Evolutionary conservation across 1,140 invertebrate genomes (phyloP).

Genomic region (Drosophila nebulosa): DNA sequence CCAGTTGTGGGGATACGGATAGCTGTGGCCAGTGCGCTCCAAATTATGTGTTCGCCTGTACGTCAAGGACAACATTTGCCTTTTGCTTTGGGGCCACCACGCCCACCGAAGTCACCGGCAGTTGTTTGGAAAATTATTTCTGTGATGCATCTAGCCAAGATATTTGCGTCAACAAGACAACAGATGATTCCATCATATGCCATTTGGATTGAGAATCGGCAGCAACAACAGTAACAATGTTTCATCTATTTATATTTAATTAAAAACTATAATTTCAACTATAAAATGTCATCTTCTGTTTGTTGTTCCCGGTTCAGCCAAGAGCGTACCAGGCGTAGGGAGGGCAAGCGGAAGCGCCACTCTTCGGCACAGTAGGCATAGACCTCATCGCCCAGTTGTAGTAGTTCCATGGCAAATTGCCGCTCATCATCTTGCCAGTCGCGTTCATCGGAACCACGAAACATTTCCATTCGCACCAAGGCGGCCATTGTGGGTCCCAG

Average conservation of each 20-base stretch:
- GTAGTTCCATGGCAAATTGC: constrained; percentile 53
- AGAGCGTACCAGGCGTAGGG: constrained; percentile 35
- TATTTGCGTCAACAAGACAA: constrained; percentile 44
- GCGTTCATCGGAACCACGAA: constrained; percentile 55
- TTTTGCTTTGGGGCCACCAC: constrained; percentile 67
- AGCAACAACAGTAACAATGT: no score
- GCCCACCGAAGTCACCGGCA: constrained; percentile 53
- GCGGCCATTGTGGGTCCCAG: constrained; percentile 62
- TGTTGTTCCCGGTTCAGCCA: constrained; percentile 47
- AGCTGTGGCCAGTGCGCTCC: constrained; percentile 62
- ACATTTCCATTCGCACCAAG: constrained; percentile 77
- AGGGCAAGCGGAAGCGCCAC: constrained; percentile 70
- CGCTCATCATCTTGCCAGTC: constrained; percentile 70
- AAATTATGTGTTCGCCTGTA: constrained; percentile 66
- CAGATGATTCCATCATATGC: constrained; percentile 52
- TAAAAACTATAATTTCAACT: neutral
- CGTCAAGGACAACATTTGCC: constrained; percentile 60
- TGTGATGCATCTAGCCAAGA: constrained; percentile 52
- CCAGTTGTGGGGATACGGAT: constrained; percentile 71
- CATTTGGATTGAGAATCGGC: constrained; percentile 40
- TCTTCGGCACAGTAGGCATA: constrained; percentile 68
- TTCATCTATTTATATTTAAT: neutral
- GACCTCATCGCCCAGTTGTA: constrained; percentile 59
- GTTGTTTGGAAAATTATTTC: constrained; percentile 44
- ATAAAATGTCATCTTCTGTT: neutral